These are phyloP conservation scores for Proisotoma minuta DNA, from an alignment of 2,888 invertebrate genomes.

Conservation along the genomic window DNA sequence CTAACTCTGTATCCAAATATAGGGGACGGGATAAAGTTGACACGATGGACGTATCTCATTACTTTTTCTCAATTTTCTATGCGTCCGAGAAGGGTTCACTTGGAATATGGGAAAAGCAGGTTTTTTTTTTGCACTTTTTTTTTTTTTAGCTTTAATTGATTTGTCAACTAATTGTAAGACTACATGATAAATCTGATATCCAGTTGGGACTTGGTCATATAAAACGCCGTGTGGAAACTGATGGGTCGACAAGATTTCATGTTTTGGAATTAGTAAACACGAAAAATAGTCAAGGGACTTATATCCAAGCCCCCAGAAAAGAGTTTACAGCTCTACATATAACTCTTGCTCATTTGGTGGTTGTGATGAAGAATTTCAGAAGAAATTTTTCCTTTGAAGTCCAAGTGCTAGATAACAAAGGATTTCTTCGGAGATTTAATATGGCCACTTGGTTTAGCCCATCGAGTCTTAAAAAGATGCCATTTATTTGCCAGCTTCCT, in stretches of 20 bases:
- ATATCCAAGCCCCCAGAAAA: constrained; percentile 24
- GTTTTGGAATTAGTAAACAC: constrained; percentile 29
- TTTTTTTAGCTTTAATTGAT: neutral
- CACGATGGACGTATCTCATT: constrained; percentile 15
- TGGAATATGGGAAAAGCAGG: constrained; percentile 40
- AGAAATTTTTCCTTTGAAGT: constrained; percentile 44
- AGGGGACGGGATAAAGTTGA: neutral
- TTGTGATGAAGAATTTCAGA: constrained; percentile 40
- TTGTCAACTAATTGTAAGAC: too few species aligned
- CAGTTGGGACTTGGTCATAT: constrained; percentile 27
- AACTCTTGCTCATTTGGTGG: constrained; percentile 40
- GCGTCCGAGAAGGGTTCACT: constrained; percentile 35
- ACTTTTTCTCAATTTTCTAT: constrained; percentile 36
- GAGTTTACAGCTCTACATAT: constrained; percentile 30
- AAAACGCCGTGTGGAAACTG: constrained; percentile 30
- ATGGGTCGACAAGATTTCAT: constrained; percentile 17
- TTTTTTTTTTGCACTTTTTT: constrained; percentile 6
- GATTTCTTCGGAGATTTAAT: constrained; percentile 32
- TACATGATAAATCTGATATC: too few species aligned
- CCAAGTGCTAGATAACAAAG: constrained; percentile 38
- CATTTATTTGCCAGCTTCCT: constrained; percentile 37
- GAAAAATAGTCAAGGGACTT: constrained; percentile 23
- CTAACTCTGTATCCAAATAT: too few species aligned
- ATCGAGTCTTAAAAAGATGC: constrained; percentile 21
- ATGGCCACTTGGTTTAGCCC: constrained; percentile 35